Base-by-base conservation (phyloP, 2,888 invertebrate genomes). In the Coenonympha arcania region DNA sequence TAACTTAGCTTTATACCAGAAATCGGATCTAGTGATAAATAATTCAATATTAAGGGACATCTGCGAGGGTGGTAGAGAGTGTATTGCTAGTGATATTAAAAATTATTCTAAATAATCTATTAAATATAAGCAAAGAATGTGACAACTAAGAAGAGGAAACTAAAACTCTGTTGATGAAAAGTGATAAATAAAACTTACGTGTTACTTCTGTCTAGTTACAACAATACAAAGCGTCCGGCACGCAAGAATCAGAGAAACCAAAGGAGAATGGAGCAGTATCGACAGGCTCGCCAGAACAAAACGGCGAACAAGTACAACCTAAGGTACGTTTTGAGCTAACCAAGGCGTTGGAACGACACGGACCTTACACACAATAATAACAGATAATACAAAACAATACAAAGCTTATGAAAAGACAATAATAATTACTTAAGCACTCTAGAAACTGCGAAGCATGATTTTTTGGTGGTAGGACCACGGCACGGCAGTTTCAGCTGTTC, bases 231-330 rank as follows among this genome's bases (percentile, higher is more conserved):
- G 81, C 90, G 62, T 91, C 92, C 66, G 89, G 90, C 64, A 87
- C 87, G 16, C 71, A 76, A 55, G 89, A 91, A 66, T 86, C 88
- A 61, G 87, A 86, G 62, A 91, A 90, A 82, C 92, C 92, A 61
- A 93, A 92, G 80, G 94, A 94, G 80, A 95, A 94, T 79, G 94
- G 93, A 66, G 92, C 93, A 61, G 88, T 90, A 52, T 87, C 87
- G 59, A 81, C 79, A 60, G 88, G 87, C 34, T 89, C 89, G 71
- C 89, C 87, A 18, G 86, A 86, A 42, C 89, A 89, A 60, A 89
- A 89, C 65, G 87, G 85, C 58, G 89, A 89, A 58, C 86, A 55
- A 6, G 9, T 26, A 30, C 51, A 49, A 9, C 19, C 51, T 39
- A 54, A 57, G 54, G 55, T 59, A 50, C 24, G 39, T 24, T 2